phyloP scores from a whole-genome alignment of 2,888 invertebrate species.

The Galerucella pusilla region DNA sequence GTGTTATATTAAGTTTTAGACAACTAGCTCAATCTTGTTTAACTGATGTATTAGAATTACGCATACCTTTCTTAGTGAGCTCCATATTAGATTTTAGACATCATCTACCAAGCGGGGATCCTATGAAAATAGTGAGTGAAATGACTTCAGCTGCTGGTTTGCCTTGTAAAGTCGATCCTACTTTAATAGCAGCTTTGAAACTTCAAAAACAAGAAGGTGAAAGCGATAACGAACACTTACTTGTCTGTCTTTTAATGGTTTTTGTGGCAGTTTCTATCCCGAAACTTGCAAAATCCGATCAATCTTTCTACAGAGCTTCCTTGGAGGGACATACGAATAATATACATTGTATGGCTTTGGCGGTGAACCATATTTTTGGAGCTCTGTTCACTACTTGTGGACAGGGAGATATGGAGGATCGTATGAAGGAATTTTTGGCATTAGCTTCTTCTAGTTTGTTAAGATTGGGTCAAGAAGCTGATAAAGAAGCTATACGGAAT shows the following conservation, averaged over 20 bases:
- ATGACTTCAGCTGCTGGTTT: conserved; percentile 98
- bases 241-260: conserved; percentile 97
- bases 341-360: conserved; percentile 97
- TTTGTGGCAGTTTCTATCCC: conserved; percentile 98
- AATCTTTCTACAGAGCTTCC: conserved; percentile 88
- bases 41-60: conserved; percentile 90
- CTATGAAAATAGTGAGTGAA: conserved; percentile 91
- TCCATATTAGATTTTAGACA: conserved; percentile 95
- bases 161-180: conserved; percentile 94
- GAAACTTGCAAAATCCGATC: conserved; percentile 90
- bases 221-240: conserved; percentile 83
- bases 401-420: conserved; percentile 94
- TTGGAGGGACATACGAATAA: conserved; percentile 97
- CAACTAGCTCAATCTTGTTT: conserved; percentile 94
- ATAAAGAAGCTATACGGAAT: conserved; percentile 93
- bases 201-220: conserved; percentile 89
- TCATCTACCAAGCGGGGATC: conserved; percentile 90
- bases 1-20: conserved; percentile 96
- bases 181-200: conserved; percentile 88
- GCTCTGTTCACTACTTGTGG: conserved; percentile 97
- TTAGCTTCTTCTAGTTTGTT: conserved; percentile 95
- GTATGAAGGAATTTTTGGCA: conserved; percentile 95
- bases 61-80: conserved; percentile 95
- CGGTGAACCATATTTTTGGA: conserved; percentile 95
- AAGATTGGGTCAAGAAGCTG: conserved; percentile 93